Base-by-base conservation (phyloP, 1,140 invertebrate species). In the Amyelois transitella region DNA sequence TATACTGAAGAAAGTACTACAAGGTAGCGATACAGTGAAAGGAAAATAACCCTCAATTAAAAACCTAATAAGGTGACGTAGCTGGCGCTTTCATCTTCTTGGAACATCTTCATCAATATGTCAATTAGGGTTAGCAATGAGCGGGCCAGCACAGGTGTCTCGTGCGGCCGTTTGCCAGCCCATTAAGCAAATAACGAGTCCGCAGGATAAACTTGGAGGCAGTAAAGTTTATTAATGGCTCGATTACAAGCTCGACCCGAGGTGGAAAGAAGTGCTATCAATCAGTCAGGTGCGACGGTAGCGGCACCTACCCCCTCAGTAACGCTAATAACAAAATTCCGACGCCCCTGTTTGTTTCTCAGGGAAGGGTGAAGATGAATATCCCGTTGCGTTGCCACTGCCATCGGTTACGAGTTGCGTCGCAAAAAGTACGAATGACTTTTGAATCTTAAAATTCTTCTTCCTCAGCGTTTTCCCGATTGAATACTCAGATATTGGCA, bases 301-400 rank as follows among this genome's bases (percentile, higher is more conserved):
- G 61, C 73, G 66, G 70, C 71, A 72, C 70, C 75, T 72, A 80
- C 69, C 74, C 69, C 76, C 75, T 76, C 76, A 74, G 79, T 78
- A 77, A 82, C 76, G 79, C 77, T 85, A 88, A 88, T 88, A 88
- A 88, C 85, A 78, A 88, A 84, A 88, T 88, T 88, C 85, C 85
- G 66, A 75, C 73, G 73, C 72, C 74, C 72, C 75, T 82, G 78
- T 87, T 86, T 84, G 77, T 81, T 79, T 70, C 78, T 75, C 69
- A 67, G 60, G 72, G 75, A 84, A 77, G 81, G 82, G 81, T 83
- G 81, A 83, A 86, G 77, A 86, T 83, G 77, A 79, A 86, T 84
- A 82, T 78, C 74, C 68, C 58, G 66, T 58, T 77, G 65, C 66
- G 69, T 69, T 69, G 60, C 63, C 55, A 67, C 67, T 69, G 60